Conservation (phyloP, 2,888 invertebrate genomes). For the Eilema caniola region DNA sequence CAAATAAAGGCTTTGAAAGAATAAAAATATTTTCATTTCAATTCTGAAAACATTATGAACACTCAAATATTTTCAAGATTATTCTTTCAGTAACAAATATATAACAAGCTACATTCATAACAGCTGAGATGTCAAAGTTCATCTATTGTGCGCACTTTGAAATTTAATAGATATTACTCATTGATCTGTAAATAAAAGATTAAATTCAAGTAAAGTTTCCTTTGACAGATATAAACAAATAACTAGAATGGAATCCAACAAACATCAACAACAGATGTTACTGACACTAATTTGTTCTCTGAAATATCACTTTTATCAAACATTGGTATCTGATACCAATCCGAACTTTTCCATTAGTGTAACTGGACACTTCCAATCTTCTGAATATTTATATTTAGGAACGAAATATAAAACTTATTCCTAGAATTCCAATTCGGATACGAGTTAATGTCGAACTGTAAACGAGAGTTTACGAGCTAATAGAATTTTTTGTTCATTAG, state of each 20-base stretch:
- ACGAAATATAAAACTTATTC: no score
- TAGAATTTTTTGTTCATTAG: no score
- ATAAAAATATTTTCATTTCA: no score
- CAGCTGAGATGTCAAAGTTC: conserved; percentile 1
- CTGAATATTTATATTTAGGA: background rate
- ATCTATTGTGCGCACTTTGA: background rate
- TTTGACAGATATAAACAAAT: conserved; percentile 3
- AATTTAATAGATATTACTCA: background rate
- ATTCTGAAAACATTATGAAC: no score
- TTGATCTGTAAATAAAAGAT: conserved; percentile 5
- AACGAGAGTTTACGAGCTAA: no score
- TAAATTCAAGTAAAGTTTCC: background rate
- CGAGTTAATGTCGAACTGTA: no score
- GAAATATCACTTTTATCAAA: conserved; percentile 40
- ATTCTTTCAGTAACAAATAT: no score
- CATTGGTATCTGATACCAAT: conserved; percentile 42
- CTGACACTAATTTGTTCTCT: conserved; percentile 40
- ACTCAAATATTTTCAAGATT: no score
- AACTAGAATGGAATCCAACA: conserved; percentile 13
- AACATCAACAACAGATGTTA: conserved; percentile 17
- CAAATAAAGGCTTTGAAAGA: no score
- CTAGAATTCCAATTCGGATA: no score
- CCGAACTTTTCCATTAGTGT: conserved; percentile 50
- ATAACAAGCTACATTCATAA: no score
- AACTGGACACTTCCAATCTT: conserved; percentile 36